Base-by-base conservation (phyloP, 2,797 vertebrate species). In the Sphaeramia orbicularis region DNA sequence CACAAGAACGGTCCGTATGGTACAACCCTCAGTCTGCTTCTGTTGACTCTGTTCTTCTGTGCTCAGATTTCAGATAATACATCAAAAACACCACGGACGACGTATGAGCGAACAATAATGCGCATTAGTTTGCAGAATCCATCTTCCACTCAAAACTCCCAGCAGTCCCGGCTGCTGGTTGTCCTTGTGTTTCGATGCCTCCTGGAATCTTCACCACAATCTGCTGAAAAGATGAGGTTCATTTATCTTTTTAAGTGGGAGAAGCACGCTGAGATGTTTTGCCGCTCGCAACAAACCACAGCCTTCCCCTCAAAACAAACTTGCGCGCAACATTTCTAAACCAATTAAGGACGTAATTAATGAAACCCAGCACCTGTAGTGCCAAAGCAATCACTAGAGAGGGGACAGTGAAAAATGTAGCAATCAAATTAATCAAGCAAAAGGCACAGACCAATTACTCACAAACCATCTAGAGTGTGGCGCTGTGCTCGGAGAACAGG, bases 271-370 rank as follows among this genome's bases (percentile, higher is more conserved):
- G 83, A 56, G 65, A 75, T 49, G 64, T 65, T 85, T 69, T 58
- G 69, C 71, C 37, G 37, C 21, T 67, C 21, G 14, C 65, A 59
- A 80, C 64, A 85, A 74, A 79, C 57, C 59, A 2, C 72, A 66
- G 45, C 49, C 70, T 37, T 35, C 58, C 58, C 71, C 71, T 52
- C 69, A 85, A 90, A 86, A 83, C 83, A 88, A 89, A 91, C 87
- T 78, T 81, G 65, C 63, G 65, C 68, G 53, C 79, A 83, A 81
- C 84, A 82, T 91, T 92, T 93, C 87, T 83, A 89, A 92, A 91
- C 88, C 89, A 94, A 94, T 94, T 93, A 94, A 60, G 54, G 68
- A 56, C 61, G 51, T 91, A 94, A 93, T 94, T 89, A 90, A 92
- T 90, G 89, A 90, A 92, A 80, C 68, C 69, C 76, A 58, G 84